Evolutionary conservation across 2,888 invertebrate species (phyloP).

Genomic region (Carabus problematicus): DNA sequence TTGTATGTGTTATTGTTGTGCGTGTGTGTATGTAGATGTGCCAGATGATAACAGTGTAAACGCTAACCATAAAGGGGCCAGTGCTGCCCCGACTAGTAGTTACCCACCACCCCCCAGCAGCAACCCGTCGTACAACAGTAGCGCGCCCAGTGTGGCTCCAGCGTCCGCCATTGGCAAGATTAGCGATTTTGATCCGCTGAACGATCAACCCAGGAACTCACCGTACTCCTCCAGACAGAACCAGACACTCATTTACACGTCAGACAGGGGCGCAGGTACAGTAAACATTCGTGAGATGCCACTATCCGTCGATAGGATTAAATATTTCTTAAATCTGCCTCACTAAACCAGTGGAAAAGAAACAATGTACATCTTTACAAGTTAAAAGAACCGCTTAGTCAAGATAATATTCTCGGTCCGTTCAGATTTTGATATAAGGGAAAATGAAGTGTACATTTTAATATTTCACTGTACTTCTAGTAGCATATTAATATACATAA

Average conservation of each 20-base stretch:
- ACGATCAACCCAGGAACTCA: conserved; percentile 72
- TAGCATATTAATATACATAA: too few species aligned
- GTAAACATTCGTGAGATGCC: conserved; percentile 38
- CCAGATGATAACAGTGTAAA: conserved; percentile 57
- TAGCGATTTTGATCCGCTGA: conserved; percentile 81
- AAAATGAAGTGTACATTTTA: too few species aligned
- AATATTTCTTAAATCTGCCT: too few species aligned
- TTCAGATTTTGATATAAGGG: too few species aligned
- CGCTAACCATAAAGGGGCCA: conserved; percentile 45
- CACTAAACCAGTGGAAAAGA: background rate
- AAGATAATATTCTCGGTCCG: too few species aligned
- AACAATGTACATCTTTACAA: background rate
- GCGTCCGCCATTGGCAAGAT: conserved; percentile 68
- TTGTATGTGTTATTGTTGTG: conserved; percentile 3
- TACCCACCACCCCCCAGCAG: conserved; percentile 50
- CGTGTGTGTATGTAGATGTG: conserved; percentile 28
- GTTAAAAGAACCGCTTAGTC: background rate
- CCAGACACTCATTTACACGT: conserved; percentile 86
- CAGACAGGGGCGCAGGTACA: conserved; percentile 73
- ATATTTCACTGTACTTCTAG: too few species aligned
- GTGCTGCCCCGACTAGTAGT: conserved; percentile 49
- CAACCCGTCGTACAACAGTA: conserved; percentile 56
- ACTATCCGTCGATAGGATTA: too few species aligned
- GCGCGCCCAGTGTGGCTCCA: conserved; percentile 51
- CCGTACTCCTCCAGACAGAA: conserved; percentile 80